Percentiles rank a stretch among this genome's conserved stretches.
phyloP scores from a whole-genome alignment of 1,140 invertebrate genomes.

The Saccostrea cuccullata region DNA sequence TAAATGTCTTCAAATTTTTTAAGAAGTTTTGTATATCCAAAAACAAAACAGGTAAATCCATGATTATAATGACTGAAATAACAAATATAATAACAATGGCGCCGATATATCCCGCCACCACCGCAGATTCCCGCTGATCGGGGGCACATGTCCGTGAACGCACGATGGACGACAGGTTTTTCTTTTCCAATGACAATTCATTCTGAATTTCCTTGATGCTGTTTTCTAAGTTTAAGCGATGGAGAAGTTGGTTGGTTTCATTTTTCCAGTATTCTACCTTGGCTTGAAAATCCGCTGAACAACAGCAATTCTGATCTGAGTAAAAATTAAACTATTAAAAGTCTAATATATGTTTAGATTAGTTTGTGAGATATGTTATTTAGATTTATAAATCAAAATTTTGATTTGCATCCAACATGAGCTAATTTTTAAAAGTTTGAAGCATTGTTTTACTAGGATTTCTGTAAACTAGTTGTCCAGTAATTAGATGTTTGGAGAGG shows the following conservation, averaged over 20 bases:
- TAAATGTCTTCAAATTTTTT: too few relatives aligned
- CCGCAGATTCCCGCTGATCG: not conserved
- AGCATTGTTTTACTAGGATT: too few relatives aligned
- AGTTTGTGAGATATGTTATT: too few relatives aligned
- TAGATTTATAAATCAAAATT: too few relatives aligned
- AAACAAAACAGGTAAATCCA: not conserved
- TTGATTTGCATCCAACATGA: too few relatives aligned
- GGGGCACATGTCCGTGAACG: not conserved
- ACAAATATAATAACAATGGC: not conserved
- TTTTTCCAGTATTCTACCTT: slow-evolving; percentile 9
- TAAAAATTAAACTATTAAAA: too few relatives aligned
- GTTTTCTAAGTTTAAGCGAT: not conserved
- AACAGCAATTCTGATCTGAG: not conserved
- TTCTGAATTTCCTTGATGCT: not conserved
- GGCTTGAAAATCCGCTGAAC: not conserved
- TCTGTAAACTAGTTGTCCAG: too few relatives aligned
- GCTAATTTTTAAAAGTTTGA: too few relatives aligned
- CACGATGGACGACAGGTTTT: not conserved
- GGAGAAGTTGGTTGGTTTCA: slow-evolving; percentile 1
- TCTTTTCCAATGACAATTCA: not conserved
- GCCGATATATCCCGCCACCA: not conserved
- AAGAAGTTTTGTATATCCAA: not conserved
- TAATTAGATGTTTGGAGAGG: too few relatives aligned
- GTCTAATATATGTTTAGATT: too few relatives aligned
- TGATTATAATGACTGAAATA: not conserved